Conservation (phyloP, 2,797 vertebrate genomes). For the Hozukius guyotensis region DNA sequence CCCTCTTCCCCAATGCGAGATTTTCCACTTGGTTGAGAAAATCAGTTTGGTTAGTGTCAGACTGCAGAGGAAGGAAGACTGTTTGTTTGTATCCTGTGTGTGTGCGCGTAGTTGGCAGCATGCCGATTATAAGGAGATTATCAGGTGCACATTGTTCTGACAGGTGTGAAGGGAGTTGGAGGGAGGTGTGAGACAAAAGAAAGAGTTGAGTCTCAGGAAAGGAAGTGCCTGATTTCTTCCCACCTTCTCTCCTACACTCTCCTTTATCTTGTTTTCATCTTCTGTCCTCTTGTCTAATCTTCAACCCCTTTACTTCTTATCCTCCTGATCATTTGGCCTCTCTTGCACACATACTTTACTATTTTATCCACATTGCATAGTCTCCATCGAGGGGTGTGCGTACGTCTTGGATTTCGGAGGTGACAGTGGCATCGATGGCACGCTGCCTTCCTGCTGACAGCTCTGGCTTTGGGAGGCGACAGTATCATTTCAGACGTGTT, state of each 20-base stretch:
- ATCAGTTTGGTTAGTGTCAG: not conserved
- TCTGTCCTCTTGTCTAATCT: conserved; percentile 3
- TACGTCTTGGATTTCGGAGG: conserved; percentile 27
- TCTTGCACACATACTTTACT: not conserved
- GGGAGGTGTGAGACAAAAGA: conserved; percentile 27
- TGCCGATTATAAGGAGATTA: conserved; percentile 42
- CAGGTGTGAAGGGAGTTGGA: conserved; percentile 41
- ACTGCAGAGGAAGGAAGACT: not conserved
- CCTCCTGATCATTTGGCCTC: conserved; percentile 6
- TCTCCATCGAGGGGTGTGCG: not conserved
- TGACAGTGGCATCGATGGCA: conserved; percentile 22
- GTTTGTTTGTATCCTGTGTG: conserved; percentile 11
- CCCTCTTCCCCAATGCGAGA: not conserved
- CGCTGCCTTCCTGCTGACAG: conserved; percentile 43
- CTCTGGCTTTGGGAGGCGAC: conserved; percentile 17
- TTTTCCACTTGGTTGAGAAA: conserved; percentile 11
- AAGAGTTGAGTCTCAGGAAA: not conserved
- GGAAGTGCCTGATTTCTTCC: conserved; percentile 25
- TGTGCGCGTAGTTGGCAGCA: conserved; percentile 1
- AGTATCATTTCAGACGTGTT: conserved; percentile 54
- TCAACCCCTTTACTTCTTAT: conserved; percentile 4
- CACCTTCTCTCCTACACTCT: not conserved
- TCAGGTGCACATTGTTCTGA: conserved; percentile 54
- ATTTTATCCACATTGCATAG: not conserved
- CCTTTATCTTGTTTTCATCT: conserved; percentile 14